phyloP scores from a whole-genome alignment of 2,888 invertebrate species.

The Peribatodes rhomboidaria region DNA sequence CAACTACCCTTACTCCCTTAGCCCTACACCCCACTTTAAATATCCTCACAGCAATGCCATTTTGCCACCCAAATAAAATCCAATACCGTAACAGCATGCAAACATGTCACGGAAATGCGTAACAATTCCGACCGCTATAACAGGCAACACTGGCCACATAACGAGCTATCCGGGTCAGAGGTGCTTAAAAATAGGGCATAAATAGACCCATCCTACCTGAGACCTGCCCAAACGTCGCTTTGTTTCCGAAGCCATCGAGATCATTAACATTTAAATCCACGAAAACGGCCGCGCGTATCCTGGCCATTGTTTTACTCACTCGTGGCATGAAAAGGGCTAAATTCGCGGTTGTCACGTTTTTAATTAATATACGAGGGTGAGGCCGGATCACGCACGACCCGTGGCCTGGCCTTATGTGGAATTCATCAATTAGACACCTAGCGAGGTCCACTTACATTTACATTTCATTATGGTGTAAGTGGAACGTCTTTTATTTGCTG shows the following conservation, averaged over 20 bases:
- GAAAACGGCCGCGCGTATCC: conserved; percentile 50
- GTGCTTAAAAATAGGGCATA: conserved; percentile 28
- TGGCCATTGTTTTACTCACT: conserved; percentile 59
- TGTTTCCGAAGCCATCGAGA: conserved; percentile 40
- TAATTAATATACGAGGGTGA: conserved; percentile 79
- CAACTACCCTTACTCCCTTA: too few relatives aligned
- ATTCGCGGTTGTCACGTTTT: conserved; percentile 80
- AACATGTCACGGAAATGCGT: conserved; percentile 24
- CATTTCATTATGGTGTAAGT: conserved; percentile 44
- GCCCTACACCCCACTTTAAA: conserved; percentile 5
- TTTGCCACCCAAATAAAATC: conserved; percentile 2
- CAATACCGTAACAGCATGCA: conserved; percentile 14
- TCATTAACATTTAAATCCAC: conserved; percentile 61
- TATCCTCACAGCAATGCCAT: conserved; percentile 5
- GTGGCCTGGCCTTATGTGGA: conserved; percentile 62
- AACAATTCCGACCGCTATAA: conserved; percentile 7
- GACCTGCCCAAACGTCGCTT: conserved; percentile 24
- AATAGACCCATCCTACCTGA: conserved; percentile 26
- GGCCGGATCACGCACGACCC: conserved; percentile 62
- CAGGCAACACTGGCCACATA: conserved; percentile 1
- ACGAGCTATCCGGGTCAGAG: background rate
- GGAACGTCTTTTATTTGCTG: conserved; percentile 14
- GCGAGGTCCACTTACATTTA: conserved; percentile 53
- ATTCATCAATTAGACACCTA: conserved; percentile 73
- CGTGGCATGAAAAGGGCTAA: conserved; percentile 72